Evolutionary conservation across 2,797 vertebrate species (phyloP), one percentile per base, ranked within the genome.

Genomic region (Limnodromus scolopaceus): DNA sequence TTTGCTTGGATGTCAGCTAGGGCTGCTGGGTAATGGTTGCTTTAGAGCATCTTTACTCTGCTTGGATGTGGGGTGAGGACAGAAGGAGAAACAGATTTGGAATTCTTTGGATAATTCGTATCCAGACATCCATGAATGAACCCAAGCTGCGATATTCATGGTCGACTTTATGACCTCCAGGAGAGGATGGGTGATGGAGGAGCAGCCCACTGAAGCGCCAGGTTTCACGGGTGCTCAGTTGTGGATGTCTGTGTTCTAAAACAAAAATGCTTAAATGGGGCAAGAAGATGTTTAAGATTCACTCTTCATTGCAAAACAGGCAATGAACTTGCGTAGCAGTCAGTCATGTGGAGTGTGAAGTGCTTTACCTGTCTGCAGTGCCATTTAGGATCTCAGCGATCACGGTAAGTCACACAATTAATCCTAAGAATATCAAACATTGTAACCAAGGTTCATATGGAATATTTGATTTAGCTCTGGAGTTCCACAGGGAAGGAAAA

Each of bases 71-170:
- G 38, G 48, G 34, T 41, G 49, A 64, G 60, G 39, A 63, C 10
- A 57, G 36, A 19, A 19, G 16, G 28, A 63, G 38, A 41, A 46
- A 49, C 3, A 61, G 49, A 39, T 58, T 68, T 25, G 8, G 19
- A 10, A 36, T 45, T 11, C 1, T 46, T 83, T 48, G 32, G 32
- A 5, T 66, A n/a, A 24, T 54, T 78, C 34, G 10, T 30, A 48
- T 51, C 25, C 34, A 32, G 27, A 51, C n/a, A 53, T 8, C 22
- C 38, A 14, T 2, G 7, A 14, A 14, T 1, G 38, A 30, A 30
- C 13, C 5, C 43, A 46, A 83, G 48, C 20, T 64, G 38, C 0
- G 4, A 28, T 43, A 63, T n/a, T 43, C 45, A 48, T 0, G 0
- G 17, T 39, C 63, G 48, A 51, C 24, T 2, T 64, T 34, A 36